Evolutionary conservation across 2,888 invertebrate genomes (phyloP).

Genomic region (Willowsia nigromaculata): DNA sequence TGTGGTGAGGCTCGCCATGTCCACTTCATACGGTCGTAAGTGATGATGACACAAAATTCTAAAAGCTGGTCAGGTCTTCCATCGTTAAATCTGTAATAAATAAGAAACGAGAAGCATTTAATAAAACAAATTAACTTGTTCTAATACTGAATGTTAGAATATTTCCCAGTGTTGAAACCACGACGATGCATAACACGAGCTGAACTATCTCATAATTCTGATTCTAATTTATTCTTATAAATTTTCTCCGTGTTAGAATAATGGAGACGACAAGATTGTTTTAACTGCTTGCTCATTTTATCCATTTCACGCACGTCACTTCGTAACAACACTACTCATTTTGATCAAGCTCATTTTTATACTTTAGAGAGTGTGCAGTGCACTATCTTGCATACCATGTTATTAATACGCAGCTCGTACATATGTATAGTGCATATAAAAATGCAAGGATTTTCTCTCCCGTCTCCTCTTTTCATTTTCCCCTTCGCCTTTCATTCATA

Average conservation of each 20-base stretch:
- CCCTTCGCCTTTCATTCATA: slow-evolving; percentile 4
- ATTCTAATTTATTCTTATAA: too few species aligned
- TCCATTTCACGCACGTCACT: slow-evolving; percentile 47
- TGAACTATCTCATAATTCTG: neutral
- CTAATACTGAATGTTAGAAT: neutral
- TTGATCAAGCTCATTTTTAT: neutral
- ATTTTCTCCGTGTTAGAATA: too few species aligned
- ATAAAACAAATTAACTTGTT: neutral
- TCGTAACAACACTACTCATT: neutral
- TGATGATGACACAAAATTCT: neutral
- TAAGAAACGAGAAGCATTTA: neutral
- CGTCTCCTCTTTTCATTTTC: slow-evolving; percentile 5
- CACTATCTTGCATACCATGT: neutral
- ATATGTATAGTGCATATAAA: neutral
- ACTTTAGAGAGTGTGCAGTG: neutral
- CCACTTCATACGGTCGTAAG: neutral
- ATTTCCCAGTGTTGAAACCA: neutral
- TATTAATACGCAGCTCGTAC: too few species aligned
- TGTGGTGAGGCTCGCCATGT: neutral
- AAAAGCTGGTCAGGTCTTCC: neutral
- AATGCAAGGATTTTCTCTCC: slow-evolving; percentile 13
- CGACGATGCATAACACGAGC: neutral
- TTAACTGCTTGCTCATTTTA: slow-evolving; percentile 1
- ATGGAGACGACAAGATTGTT: neutral
- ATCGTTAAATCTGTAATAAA: neutral